Percentiles rank a stretch among this genome's conserved stretches.
Conservation (phyloP, 2,113 vertebrate species). For the zebrafish (Danio rerio) region DNA sequence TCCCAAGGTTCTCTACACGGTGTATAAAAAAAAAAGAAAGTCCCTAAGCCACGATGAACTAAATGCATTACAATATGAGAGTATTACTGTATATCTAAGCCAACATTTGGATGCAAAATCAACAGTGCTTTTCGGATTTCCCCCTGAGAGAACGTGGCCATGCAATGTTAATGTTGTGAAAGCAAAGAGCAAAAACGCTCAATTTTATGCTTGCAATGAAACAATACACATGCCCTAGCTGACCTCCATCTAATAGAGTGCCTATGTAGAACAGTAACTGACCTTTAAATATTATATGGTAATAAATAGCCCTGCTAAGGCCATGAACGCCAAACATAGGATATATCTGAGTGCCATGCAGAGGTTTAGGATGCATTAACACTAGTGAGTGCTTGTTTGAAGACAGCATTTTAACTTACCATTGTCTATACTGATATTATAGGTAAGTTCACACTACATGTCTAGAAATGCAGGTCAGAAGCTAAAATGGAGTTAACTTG, state of each 20-base stretch:
- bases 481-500: too few relatives aligned
- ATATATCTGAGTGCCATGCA: slow-evolving; percentile 67
- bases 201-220: slow-evolving; percentile 53
- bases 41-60: slow-evolving; percentile 25
- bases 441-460: too few relatives aligned
- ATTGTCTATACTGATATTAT: too few relatives aligned
- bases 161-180: background rate
- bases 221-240: slow-evolving; percentile 64
- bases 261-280: slow-evolving; percentile 74
- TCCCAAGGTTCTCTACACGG: slow-evolving; percentile 46
- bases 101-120: slow-evolving; percentile 17
- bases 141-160: background rate
- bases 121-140: slow-evolving; percentile 10
- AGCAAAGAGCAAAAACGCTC: slow-evolving; percentile 11
- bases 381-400: too few relatives aligned
- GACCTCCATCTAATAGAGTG: slow-evolving; percentile 70
- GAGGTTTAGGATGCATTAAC: slow-evolving; percentile 68
- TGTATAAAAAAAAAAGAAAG: slow-evolving; percentile 40
- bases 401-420: too few relatives aligned
- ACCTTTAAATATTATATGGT: slow-evolving; percentile 82
- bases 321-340: slow-evolving; percentile 71
- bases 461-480: too few relatives aligned
- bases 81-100: slow-evolving; percentile 22
- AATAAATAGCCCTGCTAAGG: slow-evolving; percentile 77
- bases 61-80: slow-evolving; percentile 42